Evolutionary conservation across 2,113 vertebrate species (phyloP), one percentile per base, ranked within the genome.

Genomic region (Atlantisia rogersi): DNA sequence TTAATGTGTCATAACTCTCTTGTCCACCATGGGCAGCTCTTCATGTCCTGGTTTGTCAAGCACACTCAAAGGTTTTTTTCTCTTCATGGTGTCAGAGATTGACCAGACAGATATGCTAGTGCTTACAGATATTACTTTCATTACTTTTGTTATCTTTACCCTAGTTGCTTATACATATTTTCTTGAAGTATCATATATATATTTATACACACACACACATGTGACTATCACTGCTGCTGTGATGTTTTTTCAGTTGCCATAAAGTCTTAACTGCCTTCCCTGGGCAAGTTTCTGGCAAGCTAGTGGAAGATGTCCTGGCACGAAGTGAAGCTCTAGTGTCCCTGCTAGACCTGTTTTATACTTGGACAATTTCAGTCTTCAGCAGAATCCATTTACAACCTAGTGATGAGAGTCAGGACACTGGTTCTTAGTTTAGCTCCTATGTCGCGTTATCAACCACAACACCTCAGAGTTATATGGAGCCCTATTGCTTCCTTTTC

Each of bases 381-480:
- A 78, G 25, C 37, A 67, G 44, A 81, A 67, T 55, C 31, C 0
- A 2, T 55, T 74, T 74, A 40, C 58, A 26, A 71, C 19, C 14
- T 56, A 15, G 19, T 32, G 59, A 12, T 59, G 50, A 69, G 2
- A 2, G 4, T 63, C 12, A 21, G 58, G 44, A 64, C 25, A 69
- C 4, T 35, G 46, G 21, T 6, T 77, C 37, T 70, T 37, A 19
- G 9, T 62, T 83, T 26, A 44, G 10, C 15, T 37, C 37, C 31
- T 70, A 26, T 20, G 62, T 75, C 12, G 50, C 19, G 7, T 29
- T 16, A 12, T 46, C 40, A 77, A 1, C 26, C 21, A 16, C 7
- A 58, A 8, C 8, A 58, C 7, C 10, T 6, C 29, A 11, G 19
- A 20, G 21, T 46, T n/a, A 19, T 0, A 3, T 0, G 1, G 26